Evolutionary conservation across 1,140 invertebrate species (phyloP).

Genomic region (Eufriesea mexicana): DNA sequence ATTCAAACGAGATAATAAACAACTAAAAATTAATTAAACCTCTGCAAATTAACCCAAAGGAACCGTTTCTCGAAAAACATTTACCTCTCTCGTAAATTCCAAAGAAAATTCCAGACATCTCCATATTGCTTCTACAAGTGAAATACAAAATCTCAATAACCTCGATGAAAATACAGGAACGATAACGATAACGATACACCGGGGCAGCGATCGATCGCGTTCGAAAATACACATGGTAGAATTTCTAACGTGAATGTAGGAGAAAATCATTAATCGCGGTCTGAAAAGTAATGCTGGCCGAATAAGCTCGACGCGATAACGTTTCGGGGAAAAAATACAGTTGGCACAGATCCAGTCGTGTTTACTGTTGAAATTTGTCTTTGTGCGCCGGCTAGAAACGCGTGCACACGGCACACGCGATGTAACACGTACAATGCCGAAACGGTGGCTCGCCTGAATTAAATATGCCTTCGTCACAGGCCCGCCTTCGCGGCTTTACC

Average conservation of each 20-base stretch:
- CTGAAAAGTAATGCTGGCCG: constrained; percentile 66
- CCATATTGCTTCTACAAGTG: no score
- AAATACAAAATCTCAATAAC: no score
- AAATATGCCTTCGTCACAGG: constrained; percentile 61
- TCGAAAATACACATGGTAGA: constrained; percentile 27
- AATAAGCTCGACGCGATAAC: constrained; percentile 70
- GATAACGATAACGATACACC: not conserved
- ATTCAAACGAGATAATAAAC: no score
- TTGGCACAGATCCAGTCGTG: constrained; percentile 69
- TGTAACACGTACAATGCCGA: constrained; percentile 62
- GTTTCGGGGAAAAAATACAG: constrained; percentile 62
- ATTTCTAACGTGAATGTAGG: constrained; percentile 39
- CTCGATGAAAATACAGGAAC: constrained; percentile 9
- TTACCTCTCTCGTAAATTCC: no score
- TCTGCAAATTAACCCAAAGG: no score
- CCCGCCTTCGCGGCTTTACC: constrained; percentile 45
- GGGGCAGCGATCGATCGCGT: constrained; percentile 19
- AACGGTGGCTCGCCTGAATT: constrained; percentile 55
- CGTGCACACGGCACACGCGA: constrained; percentile 51
- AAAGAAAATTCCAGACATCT: no score
- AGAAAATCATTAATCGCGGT: constrained; percentile 67
- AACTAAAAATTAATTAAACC: no score
- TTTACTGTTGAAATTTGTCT: constrained; percentile 72
- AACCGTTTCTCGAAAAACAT: no score
- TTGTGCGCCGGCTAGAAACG: constrained; percentile 59